phyloP scores from a whole-genome alignment of 2,113 vertebrate genomes.

The Sturnus vulgaris region DNA sequence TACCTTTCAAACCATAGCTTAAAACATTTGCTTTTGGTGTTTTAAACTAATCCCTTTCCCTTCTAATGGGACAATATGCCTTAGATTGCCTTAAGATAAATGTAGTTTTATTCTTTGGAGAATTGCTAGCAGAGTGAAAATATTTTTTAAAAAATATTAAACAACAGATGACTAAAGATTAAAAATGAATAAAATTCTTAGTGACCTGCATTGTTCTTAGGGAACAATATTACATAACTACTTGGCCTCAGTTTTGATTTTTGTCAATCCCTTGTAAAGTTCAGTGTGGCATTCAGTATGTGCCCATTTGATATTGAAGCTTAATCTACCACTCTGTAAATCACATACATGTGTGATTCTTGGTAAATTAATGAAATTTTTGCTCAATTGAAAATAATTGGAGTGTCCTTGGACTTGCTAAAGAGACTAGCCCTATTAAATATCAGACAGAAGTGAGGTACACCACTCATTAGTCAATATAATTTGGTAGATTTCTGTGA shows the following conservation, averaged over 20 bases:
- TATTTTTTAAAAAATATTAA: neutral
- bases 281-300: neutral
- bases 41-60: neutral
- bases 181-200: neutral
- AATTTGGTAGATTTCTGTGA: neutral
- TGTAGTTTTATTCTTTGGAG: neutral
- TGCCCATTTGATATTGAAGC: neutral
- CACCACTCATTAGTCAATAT: neutral
- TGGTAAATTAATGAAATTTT: conserved; percentile 8
- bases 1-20: neutral
- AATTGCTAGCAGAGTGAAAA: neutral
- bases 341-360: neutral
- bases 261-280: neutral
- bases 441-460: neutral
- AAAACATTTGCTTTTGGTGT: neutral
- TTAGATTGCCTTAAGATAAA: neutral
- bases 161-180: neutral
- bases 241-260: neutral
- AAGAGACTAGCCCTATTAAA: neutral
- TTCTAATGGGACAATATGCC: neutral
- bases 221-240: neutral
- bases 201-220: neutral
- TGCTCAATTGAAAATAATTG: neutral
- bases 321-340: neutral
- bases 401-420: neutral